Percentiles rank a stretch among this genome's conserved stretches.
Evolutionary conservation across 2,797 vertebrate genomes (phyloP).

Genomic region (Sylvia borin): DNA sequence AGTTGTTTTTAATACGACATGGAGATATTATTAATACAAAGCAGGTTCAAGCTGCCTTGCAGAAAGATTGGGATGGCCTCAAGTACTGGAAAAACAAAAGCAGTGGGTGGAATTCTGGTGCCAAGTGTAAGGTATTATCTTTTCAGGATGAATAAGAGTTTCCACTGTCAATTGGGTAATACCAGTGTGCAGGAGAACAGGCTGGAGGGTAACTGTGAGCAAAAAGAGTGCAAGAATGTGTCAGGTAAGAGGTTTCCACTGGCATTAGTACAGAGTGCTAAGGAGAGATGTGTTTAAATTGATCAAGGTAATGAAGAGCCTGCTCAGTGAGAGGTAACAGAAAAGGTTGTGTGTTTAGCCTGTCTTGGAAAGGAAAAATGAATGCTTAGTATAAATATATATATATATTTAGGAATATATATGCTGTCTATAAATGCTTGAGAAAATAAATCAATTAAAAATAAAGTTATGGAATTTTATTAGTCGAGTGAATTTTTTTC

Average conservation of each 20-base stretch:
- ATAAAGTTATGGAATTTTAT: background rate
- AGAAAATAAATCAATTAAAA: background rate
- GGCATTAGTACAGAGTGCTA: background rate
- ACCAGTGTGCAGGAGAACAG: background rate
- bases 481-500: background rate
- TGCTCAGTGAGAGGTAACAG: background rate
- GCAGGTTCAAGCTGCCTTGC: background rate
- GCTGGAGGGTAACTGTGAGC: background rate
- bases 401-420: background rate
- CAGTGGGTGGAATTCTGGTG: background rate
- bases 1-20: background rate
- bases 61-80: background rate
- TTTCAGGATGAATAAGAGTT: background rate
- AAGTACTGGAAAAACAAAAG: constrained; percentile 10
- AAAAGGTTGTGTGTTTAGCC: background rate
- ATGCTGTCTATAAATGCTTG: background rate
- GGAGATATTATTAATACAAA: background rate
- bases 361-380: background rate
- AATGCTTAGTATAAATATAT: background rate
- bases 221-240: background rate
- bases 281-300: background rate
- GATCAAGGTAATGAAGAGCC: background rate
- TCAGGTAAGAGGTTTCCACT: background rate
- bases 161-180: background rate
- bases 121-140: background rate